Conservation (phyloP, 2,113 vertebrate species). For the Upupa epops region DNA sequence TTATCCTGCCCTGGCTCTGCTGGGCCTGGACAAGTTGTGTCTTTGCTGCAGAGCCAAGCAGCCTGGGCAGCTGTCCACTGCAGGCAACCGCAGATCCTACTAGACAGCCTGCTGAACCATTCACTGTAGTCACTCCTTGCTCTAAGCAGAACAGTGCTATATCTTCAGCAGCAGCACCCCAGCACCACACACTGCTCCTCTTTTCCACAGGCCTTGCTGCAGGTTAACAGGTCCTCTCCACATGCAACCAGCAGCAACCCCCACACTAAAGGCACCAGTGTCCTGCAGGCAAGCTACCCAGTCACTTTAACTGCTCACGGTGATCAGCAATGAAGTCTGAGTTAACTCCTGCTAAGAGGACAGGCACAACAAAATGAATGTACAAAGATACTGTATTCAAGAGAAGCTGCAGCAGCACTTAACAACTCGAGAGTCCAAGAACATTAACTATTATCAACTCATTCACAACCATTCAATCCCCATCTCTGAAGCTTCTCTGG, state of each 20-base stretch:
- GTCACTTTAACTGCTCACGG: background rate
- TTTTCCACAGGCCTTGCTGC: background rate
- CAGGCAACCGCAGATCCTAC: background rate
- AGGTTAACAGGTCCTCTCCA: background rate
- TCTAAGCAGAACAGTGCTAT: background rate
- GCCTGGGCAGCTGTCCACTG: background rate
- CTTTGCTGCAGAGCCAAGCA: background rate
- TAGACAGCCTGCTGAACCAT: background rate
- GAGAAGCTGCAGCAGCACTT: background rate
- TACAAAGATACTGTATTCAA: background rate
- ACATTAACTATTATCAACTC: background rate
- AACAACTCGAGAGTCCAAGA: background rate
- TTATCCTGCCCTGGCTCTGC: background rate
- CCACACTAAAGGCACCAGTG: background rate
- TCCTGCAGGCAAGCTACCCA: background rate
- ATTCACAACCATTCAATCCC: background rate
- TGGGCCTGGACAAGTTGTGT: background rate
- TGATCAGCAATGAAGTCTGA: background rate
- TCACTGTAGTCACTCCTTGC: background rate
- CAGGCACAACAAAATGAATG: background rate
- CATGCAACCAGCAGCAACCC: background rate
- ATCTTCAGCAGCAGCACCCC: background rate
- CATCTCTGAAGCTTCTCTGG: background rate
- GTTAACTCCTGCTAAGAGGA: fast-evolving
- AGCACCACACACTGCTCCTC: background rate